Evolutionary conservation across 1,140 invertebrate species (phyloP).

Genomic region (Orius insidiosus): DNA sequence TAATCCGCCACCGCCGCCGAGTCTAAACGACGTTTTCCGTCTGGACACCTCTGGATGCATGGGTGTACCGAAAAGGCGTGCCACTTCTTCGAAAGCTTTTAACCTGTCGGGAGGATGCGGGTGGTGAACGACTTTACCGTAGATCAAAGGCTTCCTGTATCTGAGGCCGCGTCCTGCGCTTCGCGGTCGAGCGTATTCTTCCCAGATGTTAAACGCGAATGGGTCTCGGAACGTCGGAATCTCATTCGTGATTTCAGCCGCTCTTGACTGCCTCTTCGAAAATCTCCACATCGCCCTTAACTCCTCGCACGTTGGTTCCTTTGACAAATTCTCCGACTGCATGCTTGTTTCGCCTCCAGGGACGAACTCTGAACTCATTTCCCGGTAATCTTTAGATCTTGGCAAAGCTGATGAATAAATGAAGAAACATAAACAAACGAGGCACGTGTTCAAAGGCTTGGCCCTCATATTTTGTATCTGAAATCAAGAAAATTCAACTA

Average conservation of each 20-base stretch:
- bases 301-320: conserved; percentile 69
- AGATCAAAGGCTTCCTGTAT: conserved; percentile 28
- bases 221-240: conserved; percentile 62
- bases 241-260: conserved; percentile 68
- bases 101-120: conserved; percentile 25
- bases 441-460: conserved; percentile 14
- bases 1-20: background rate
- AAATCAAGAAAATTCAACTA: background rate
- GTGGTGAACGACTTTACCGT: conserved; percentile 41
- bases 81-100: conserved; percentile 22
- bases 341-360: background rate
- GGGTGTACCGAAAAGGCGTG: conserved; percentile 26
- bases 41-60: conserved; percentile 6
- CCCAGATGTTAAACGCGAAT: conserved; percentile 63
- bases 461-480: conserved; percentile 14
- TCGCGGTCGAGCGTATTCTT: conserved; percentile 22
- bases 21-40: background rate
- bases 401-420: conserved; percentile 13
- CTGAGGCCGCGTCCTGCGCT: conserved; percentile 19
- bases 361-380: conserved; percentile 5
- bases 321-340: too few relatives aligned
- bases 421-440: conserved; percentile 14
- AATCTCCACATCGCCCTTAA: conserved; percentile 81
- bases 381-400: conserved; percentile 11
- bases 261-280: conserved; percentile 70